phyloP scores from a whole-genome alignment of 2,113 vertebrate species.

The Collichthys lucidus region DNA sequence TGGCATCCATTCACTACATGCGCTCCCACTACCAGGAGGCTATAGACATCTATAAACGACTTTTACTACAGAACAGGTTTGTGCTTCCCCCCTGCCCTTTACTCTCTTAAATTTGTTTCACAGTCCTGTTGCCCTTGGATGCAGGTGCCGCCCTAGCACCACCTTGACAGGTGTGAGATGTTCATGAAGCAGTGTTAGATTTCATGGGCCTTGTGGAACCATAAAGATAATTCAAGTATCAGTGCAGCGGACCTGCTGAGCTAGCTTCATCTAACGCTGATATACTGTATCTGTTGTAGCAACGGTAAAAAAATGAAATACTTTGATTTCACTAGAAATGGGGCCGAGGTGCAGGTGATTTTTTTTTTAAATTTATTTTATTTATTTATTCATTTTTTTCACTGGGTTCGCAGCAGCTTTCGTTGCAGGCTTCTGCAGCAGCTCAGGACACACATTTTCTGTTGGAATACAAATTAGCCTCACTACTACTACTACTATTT shows the following conservation, averaged over 20 bases:
- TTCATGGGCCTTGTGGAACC: constrained; percentile 12
- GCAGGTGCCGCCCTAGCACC: not conserved
- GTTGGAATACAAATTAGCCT: constrained; percentile 5
- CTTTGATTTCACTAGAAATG: constrained; percentile 10
- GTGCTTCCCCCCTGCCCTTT: not conserved
- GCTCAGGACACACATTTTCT: not conserved
- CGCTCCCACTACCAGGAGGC: constrained; percentile 98
- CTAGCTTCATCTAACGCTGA: constrained; percentile 7
- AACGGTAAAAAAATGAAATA: constrained; percentile 11
- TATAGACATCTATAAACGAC: constrained; percentile 97
- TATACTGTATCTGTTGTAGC: constrained; percentile 15
- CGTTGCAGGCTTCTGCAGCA: not conserved
- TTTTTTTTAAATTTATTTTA: too few species aligned
- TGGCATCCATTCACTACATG: constrained; percentile 99
- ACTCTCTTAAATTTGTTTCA: constrained; percentile 15
- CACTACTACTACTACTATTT: not conserved
- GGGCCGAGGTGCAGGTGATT: too few species aligned
- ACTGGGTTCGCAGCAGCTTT: not conserved
- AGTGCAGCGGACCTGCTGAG: constrained; percentile 26
- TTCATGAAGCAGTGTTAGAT: constrained; percentile 22
- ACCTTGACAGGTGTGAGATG: constrained; percentile 26
- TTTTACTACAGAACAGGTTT: constrained; percentile 94
- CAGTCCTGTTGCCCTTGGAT: constrained; percentile 1
- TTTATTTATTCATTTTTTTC: not conserved
- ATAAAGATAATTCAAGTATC: constrained; percentile 33